A percentile compares a stretch with the other conserved stretches of the same genome.
Conservation (phyloP, 2,113 vertebrate species). For the Hippocampus comes region DNA sequence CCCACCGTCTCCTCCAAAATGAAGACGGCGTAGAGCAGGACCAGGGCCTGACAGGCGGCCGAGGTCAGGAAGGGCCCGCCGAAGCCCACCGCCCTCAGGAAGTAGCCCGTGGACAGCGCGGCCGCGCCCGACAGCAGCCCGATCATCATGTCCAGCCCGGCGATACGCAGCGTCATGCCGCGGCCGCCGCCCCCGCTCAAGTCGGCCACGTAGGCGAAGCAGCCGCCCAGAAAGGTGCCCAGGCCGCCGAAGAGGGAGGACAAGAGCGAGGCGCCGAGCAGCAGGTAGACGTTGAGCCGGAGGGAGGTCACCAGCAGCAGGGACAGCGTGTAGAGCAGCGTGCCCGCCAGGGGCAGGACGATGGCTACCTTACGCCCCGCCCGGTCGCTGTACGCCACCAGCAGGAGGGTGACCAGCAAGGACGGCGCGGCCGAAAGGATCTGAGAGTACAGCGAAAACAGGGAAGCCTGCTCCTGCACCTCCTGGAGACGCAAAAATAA, state of each 20-base stretch:
- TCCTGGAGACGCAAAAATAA: conserved; percentile 66
- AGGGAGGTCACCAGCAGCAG: conserved; percentile 78
- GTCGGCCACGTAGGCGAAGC: conserved; percentile 88
- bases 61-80: conserved; percentile 81
- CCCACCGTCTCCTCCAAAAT: conserved; percentile 78
- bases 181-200: conserved; percentile 73
- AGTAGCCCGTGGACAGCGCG: conserved; percentile 84
- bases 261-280: conserved; percentile 75
- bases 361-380: conserved; percentile 85
- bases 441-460: conserved; percentile 82
- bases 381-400: conserved; percentile 85
- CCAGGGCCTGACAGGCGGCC: conserved; percentile 66
- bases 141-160: conserved; percentile 84
- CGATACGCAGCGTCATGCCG: conserved; percentile 86
- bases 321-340: conserved; percentile 67
- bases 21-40: conserved; percentile 81
- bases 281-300: conserved; percentile 76
- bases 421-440: conserved; percentile 80
- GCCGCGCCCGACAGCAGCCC: conserved; percentile 83
- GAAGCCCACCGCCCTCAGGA: conserved; percentile 81
- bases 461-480: conserved; percentile 83
- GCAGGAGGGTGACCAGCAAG: conserved; percentile 81
- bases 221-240: conserved; percentile 84
- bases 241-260: conserved; percentile 82
- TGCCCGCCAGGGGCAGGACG: conserved; percentile 78